These are phyloP conservation scores for Neuroterus valhalla DNA, from an alignment of 1,140 invertebrate species.

Conservation along the genomic window DNA sequence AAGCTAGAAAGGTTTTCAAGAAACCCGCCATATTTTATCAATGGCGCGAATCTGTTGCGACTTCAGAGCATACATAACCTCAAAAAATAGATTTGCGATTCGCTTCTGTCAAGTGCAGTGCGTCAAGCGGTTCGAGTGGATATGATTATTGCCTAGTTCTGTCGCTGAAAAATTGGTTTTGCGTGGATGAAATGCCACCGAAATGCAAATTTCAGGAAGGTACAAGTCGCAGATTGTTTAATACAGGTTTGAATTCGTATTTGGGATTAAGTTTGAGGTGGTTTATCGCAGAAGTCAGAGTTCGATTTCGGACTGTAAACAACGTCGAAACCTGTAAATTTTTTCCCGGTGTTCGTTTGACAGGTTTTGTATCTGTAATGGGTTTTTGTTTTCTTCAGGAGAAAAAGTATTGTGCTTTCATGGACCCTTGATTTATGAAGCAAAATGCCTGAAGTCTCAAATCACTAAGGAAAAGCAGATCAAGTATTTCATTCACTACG, in stretches of 20 bases:
- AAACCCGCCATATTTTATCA: too few relatives aligned
- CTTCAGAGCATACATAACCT: too few relatives aligned
- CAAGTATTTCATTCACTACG: constrained; percentile 96
- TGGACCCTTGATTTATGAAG: constrained; percentile 95
- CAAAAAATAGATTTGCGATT: too few relatives aligned
- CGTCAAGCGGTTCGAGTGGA: background rate
- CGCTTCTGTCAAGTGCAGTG: background rate
- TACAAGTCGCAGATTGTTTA: constrained; percentile 41
- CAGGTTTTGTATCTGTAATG: constrained; percentile 34
- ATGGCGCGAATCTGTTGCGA: too few relatives aligned
- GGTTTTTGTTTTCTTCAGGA: constrained; percentile 75
- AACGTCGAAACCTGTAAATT: constrained; percentile 1
- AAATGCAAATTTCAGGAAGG: constrained; percentile 73
- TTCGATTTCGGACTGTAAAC: constrained; percentile 30
- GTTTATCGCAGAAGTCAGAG: constrained; percentile 12
- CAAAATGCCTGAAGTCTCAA: constrained; percentile 92
- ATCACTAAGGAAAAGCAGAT: constrained; percentile 89
- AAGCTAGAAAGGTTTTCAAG: too few relatives aligned
- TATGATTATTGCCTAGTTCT: background rate
- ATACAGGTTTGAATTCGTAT: constrained; percentile 33
- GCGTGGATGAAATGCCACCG: constrained; percentile 62
- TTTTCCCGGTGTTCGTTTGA: constrained; percentile 3
- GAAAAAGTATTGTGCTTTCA: constrained; percentile 98
- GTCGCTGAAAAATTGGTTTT: background rate
- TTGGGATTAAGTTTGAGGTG: constrained; percentile 13